phyloP scores from a whole-genome alignment of 2,797 vertebrate genomes.

The Sebastes melanostomus region DNA sequence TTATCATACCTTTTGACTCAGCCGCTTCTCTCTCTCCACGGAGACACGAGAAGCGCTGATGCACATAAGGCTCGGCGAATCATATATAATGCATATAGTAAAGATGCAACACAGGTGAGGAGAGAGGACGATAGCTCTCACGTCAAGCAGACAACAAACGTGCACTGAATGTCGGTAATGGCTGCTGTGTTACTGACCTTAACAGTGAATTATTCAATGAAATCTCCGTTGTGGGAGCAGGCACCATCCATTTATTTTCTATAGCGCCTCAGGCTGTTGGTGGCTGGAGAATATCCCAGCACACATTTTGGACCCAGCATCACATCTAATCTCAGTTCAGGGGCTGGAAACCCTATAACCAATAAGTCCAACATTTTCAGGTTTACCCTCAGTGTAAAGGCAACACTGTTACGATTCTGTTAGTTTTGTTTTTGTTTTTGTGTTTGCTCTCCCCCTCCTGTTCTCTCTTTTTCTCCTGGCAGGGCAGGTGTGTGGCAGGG shows the following conservation, averaged over 20 bases:
- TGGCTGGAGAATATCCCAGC: not conserved
- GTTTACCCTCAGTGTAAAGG: not conserved
- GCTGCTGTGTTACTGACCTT: not conserved
- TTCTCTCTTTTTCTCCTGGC: no score
- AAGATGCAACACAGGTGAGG: not conserved
- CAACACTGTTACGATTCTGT: no score
- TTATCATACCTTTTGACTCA: slow-evolving; percentile 38
- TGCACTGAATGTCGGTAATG: not conserved
- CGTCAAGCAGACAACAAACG: not conserved
- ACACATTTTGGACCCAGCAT: not conserved
- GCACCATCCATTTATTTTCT: not conserved
- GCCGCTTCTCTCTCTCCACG: not conserved
- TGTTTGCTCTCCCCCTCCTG: no score
- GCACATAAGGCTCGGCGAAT: slow-evolving; percentile 8
- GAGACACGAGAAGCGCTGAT: not conserved
- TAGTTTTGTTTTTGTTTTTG: no score
- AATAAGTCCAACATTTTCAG: not conserved
- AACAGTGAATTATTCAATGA: slow-evolving; percentile 15
- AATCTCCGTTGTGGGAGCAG: not conserved
- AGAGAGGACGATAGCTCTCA: not conserved
- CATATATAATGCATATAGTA: slow-evolving; percentile 9
- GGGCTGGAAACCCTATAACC: not conserved
- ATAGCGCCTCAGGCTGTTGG: not conserved
- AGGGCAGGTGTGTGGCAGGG: no score
- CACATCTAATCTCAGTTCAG: not conserved